These are phyloP conservation scores for Picathartes gymnocephalus DNA, from an alignment of 2,113 vertebrate genomes.

Conservation along the genomic window DNA sequence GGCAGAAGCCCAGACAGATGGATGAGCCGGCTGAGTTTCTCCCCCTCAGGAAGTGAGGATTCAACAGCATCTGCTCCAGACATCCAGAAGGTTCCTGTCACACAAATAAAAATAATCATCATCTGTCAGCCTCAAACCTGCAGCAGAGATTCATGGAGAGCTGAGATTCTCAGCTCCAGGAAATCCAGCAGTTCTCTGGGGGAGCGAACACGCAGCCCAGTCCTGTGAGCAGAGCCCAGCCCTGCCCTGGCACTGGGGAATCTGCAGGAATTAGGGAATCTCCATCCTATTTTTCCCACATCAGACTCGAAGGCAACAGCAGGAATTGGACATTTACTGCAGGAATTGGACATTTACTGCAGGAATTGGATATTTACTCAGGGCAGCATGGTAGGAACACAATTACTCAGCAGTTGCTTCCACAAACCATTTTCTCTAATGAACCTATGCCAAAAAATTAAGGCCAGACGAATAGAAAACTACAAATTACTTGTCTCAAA, in stretches of 20 bases:
- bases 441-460: neutral
- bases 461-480: neutral
- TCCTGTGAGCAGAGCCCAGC: neutral
- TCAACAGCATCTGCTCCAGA: conserved; percentile 32
- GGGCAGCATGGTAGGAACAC: neutral
- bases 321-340: neutral
- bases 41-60: neutral
- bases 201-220: neutral
- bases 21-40: conserved; percentile 19
- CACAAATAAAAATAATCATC: conserved; percentile 24
- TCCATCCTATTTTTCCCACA: neutral
- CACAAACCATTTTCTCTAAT: neutral
- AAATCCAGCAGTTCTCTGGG: neutral
- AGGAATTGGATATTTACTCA: neutral
- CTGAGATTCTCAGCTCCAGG: neutral
- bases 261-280: neutral
- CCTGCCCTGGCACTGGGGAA: neutral
- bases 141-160: neutral
- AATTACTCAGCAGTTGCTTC: neutral
- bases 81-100: conserved; percentile 43
- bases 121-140: neutral
- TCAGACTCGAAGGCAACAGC: neutral
- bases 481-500: neutral
- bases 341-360: neutral
- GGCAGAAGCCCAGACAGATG: conserved; percentile 38